A percentile compares a stretch with the other conserved stretches of the same genome.
Evolutionary conservation across 2,888 invertebrate species (phyloP).

Genomic region (Ormyrus thymus): DNA sequence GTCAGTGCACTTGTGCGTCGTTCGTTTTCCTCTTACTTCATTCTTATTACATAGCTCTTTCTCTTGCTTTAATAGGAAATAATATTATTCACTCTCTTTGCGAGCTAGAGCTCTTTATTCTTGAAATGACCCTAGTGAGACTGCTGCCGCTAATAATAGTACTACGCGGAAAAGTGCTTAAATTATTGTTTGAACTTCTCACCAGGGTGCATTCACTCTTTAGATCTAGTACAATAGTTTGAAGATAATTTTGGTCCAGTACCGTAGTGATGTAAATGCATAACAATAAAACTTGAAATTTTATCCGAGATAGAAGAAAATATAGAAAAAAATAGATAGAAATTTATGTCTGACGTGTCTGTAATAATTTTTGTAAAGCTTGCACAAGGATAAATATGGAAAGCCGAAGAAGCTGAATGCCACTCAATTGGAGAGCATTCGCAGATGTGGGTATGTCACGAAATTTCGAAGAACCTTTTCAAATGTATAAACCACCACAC

Average conservation of each 20-base stretch:
- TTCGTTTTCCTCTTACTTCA: background rate
- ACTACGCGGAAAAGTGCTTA: too few species aligned
- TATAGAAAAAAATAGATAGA: slow-evolving; percentile 7
- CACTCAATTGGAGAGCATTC: slow-evolving; percentile 86
- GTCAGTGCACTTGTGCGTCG: slow-evolving; percentile 76
- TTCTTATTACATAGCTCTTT: slow-evolving; percentile 10
- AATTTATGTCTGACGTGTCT: slow-evolving; percentile 61
- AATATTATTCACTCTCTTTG: slow-evolving; percentile 10
- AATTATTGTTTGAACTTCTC: background rate
- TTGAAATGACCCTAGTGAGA: slow-evolving; percentile 11
- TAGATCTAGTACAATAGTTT: slow-evolving; percentile 45
- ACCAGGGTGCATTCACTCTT: slow-evolving; percentile 2
- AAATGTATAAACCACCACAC: too few species aligned
- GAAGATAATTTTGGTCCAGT: slow-evolving; percentile 5
- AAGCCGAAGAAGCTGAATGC: slow-evolving; percentile 87
- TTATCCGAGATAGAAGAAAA: background rate
- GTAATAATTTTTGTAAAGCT: slow-evolving; percentile 82
- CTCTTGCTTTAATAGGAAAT: slow-evolving; percentile 35
- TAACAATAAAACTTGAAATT: slow-evolving; percentile 12
- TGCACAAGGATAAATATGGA: slow-evolving; percentile 91
- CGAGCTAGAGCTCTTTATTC: slow-evolving; percentile 3
- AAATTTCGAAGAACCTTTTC: background rate
- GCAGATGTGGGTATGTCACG: slow-evolving; percentile 84
- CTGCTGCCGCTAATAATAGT: too few species aligned
- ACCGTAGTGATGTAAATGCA: slow-evolving; percentile 10